phyloP scores from a whole-genome alignment of 2,113 vertebrate genomes.

The Pollimyrus isidori region DNA sequence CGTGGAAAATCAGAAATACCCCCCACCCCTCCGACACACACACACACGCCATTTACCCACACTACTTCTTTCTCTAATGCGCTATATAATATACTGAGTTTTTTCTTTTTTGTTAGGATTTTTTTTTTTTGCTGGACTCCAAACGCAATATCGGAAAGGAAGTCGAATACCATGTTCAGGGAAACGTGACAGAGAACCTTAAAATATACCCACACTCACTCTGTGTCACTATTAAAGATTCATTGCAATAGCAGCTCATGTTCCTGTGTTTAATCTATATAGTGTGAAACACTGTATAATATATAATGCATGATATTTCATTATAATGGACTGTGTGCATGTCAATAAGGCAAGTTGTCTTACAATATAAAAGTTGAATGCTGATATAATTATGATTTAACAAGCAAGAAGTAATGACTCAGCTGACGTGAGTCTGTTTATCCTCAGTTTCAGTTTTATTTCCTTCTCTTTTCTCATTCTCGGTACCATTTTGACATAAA shows the following conservation, averaged over 20 bases:
- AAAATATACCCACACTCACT: slow-evolving; percentile 1
- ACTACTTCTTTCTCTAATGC: not conserved
- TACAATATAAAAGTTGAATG: not conserved
- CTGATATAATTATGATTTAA: not conserved
- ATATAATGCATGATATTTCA: not conserved
- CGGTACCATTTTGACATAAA: not conserved
- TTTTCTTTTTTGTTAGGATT: no score
- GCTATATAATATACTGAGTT: not conserved
- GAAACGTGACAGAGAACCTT: not conserved
- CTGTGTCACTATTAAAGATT: not conserved
- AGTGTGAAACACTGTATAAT: not conserved
- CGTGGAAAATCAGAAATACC: not conserved
- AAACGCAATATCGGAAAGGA: not conserved
- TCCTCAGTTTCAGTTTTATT: not conserved
- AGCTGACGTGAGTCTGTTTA: not conserved
- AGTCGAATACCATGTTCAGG: not conserved
- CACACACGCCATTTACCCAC: not conserved
- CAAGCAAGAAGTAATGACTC: not conserved
- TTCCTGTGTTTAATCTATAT: not conserved
- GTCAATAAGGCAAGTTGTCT: not conserved
- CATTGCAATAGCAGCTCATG: not conserved
- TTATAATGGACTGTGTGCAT: not conserved
- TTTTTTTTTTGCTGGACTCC: not conserved
- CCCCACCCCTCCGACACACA: not conserved
- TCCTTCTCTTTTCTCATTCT: not conserved